Conservation (phyloP, 2,797 vertebrate genomes). For the Lepus oiostolus region DNA sequence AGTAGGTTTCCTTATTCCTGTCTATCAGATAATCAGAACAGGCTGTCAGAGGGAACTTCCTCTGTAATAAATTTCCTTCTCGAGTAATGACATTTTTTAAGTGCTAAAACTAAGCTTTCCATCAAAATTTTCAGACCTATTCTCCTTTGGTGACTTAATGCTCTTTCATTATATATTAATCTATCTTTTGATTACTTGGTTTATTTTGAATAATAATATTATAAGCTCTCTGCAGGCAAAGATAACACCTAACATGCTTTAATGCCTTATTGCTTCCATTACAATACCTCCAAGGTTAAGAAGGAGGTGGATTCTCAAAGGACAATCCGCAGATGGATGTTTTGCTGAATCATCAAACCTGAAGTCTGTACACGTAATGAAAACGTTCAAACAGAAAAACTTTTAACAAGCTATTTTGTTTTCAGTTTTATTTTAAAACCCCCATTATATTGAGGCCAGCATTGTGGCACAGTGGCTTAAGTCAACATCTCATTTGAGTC, state of each 20-base stretch:
- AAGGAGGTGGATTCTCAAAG: background rate
- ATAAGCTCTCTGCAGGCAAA: background rate
- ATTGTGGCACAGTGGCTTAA: no score
- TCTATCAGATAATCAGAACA: background rate
- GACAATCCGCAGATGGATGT: background rate
- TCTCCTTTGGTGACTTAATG: background rate
- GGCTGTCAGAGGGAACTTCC: background rate
- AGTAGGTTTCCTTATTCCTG: background rate
- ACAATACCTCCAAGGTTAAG: background rate
- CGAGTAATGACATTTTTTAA: background rate
- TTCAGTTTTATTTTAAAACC: constrained; percentile 22
- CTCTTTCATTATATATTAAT: background rate
- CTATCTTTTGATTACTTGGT: background rate
- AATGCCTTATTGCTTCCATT: background rate
- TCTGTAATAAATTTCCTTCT: background rate
- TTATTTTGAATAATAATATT: constrained; percentile 4
- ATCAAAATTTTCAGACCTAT: background rate
- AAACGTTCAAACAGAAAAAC: background rate
- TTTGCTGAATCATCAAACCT: constrained; percentile 20
- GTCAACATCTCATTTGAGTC: no score
- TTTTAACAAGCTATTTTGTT: background rate
- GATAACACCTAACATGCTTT: background rate
- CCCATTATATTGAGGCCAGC: background rate
- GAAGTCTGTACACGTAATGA: background rate
- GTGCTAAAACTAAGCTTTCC: background rate